Conservation (phyloP, 1,140 invertebrate species). For the Polypedilum pembai region DNA sequence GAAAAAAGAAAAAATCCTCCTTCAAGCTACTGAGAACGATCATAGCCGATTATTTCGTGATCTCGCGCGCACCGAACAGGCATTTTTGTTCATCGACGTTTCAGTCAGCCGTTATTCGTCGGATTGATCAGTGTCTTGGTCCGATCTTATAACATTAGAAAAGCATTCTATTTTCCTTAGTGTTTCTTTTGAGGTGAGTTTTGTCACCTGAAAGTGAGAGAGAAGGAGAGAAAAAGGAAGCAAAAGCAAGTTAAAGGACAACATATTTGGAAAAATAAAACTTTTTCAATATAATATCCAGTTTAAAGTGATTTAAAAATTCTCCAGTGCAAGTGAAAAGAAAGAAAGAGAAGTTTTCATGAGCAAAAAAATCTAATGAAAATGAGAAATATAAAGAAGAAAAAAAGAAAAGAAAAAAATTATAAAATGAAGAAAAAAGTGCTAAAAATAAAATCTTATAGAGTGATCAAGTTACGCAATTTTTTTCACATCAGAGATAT, state of each 20-base stretch:
- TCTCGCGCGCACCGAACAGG: neutral
- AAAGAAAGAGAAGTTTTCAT: too few relatives aligned
- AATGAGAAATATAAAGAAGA: neutral
- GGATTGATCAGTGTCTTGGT: slow-evolving; percentile 44
- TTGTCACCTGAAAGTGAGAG: slow-evolving; percentile 29
- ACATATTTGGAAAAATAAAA: neutral
- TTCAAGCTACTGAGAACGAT: neutral
- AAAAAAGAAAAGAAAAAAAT: slow-evolving; percentile 23
- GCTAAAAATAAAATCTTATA: slow-evolving; percentile 23
- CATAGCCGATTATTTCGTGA: neutral
- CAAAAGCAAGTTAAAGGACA: neutral
- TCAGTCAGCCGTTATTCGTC: slow-evolving; percentile 45
- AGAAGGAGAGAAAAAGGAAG: slow-evolving; percentile 30
- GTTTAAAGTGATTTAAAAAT: neutral
- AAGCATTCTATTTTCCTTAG: slow-evolving; percentile 38
- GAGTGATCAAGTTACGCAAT: slow-evolving; percentile 27
- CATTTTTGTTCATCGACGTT: slow-evolving; percentile 14
- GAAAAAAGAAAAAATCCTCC: neutral
- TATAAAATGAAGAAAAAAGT: neutral
- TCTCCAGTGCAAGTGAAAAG: neutral
- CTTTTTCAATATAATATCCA: neutral
- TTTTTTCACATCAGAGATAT: neutral
- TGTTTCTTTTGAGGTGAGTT: slow-evolving; percentile 45
- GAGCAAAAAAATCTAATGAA: neutral
- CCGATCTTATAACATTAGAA: slow-evolving; percentile 38